A percentile compares a stretch with the other conserved stretches of the same genome.
Conservation (phyloP, 2,888 invertebrate species). For the Itoplectis maculator region DNA sequence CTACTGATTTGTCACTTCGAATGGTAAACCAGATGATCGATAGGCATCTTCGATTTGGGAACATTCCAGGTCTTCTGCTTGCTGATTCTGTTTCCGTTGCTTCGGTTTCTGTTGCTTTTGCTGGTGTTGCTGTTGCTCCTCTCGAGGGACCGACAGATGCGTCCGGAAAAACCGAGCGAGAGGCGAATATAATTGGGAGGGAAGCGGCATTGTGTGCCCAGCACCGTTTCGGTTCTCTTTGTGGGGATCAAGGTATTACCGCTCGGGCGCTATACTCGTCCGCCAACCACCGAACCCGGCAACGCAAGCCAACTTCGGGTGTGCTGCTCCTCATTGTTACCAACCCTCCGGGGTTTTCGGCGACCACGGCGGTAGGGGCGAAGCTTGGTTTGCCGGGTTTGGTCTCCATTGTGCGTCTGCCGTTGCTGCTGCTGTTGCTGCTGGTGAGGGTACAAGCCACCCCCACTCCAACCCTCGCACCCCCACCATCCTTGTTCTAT, state of each 20-base stretch:
- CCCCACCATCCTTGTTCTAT: slow-evolving; percentile 49
- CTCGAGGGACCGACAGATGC: slow-evolving; percentile 26
- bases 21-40: too few relatives aligned
- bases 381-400: slow-evolving; percentile 47
- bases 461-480: too few relatives aligned
- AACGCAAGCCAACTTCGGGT: slow-evolving; percentile 53
- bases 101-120: too few relatives aligned
- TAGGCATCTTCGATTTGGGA: too few relatives aligned
- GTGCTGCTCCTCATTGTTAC: slow-evolving; percentile 59
- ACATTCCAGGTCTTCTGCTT: too few relatives aligned
- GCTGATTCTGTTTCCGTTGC: too few relatives aligned
- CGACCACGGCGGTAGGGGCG: slow-evolving; percentile 43
- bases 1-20: too few relatives aligned
- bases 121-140: not conserved
- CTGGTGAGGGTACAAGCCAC: slow-evolving; percentile 7
- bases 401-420: slow-evolving; percentile 55
- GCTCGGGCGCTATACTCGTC: slow-evolving; percentile 66
- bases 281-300: slow-evolving; percentile 70
- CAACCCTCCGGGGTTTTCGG: slow-evolving; percentile 56
- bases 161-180: slow-evolving; percentile 30
- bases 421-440: slow-evolving; percentile 1
- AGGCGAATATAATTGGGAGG: slow-evolving; percentile 76
- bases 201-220: slow-evolving; percentile 73
- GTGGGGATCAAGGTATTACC: slow-evolving; percentile 80
- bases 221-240: slow-evolving; percentile 77